Evolutionary conservation across 2,888 invertebrate genomes (phyloP).

Genomic region (Dasysyrphus albostriatus): DNA sequence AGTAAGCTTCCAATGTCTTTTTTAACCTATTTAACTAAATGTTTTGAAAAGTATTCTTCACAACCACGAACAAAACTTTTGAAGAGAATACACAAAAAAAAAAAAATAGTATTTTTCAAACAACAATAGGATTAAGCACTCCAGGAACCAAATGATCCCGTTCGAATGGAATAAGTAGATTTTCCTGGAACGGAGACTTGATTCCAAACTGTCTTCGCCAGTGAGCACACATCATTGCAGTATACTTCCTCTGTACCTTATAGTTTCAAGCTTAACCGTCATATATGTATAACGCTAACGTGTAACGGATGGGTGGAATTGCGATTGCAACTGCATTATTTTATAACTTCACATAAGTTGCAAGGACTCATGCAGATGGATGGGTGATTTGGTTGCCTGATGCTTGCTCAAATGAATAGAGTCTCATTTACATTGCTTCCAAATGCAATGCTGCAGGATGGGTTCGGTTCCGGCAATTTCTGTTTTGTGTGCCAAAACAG

Average conservation of each 20-base stretch:
- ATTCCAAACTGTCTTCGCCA: conserved; percentile 50
- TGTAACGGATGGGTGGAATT: conserved; percentile 63
- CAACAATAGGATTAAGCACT: conserved; percentile 42
- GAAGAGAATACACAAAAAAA: neutral
- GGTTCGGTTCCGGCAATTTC: conserved; percentile 61
- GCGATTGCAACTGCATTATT: conserved; percentile 60
- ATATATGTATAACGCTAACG: conserved; percentile 20
- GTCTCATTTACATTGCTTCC: conserved; percentile 70
- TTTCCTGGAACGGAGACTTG: conserved; percentile 52
- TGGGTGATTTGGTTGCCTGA: conserved; percentile 45
- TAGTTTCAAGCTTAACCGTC: conserved; percentile 39
- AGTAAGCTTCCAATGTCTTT: conserved; percentile 3
- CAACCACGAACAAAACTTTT: conserved; percentile 13
- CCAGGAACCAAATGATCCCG: conserved; percentile 29
- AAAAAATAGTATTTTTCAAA: neutral
- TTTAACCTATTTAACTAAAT: conserved; percentile 21
- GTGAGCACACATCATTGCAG: conserved; percentile 31
- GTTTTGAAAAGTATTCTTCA: neutral
- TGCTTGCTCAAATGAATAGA: conserved; percentile 62
- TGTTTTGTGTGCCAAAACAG: conserved; percentile 68
- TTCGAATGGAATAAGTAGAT: conserved; percentile 41
- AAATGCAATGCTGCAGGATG: conserved; percentile 62
- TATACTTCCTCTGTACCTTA: conserved; percentile 45
- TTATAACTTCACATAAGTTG: conserved; percentile 62
- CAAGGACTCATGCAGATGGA: conserved; percentile 52